A percentile compares a stretch with the other conserved stretches of the same genome.
phyloP scores from a whole-genome alignment of 2,113 vertebrate genomes.

The Oenanthe oenanthe region DNA sequence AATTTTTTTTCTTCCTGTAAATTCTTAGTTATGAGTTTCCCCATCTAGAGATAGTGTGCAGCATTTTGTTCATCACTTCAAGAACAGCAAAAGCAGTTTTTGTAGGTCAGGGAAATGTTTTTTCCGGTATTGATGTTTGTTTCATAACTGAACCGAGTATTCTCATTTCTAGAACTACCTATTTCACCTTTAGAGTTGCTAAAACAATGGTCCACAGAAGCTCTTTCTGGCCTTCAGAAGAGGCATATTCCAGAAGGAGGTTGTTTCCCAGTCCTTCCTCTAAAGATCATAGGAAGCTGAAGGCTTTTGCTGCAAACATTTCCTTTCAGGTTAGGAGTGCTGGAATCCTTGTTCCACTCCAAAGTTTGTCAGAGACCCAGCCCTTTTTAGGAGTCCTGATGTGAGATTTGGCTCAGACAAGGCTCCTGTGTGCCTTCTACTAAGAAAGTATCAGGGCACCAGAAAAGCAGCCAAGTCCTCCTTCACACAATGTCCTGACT shows the following conservation, averaged over 20 bases:
- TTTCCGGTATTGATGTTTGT: background rate
- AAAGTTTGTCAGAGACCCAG: background rate
- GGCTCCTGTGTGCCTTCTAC: background rate
- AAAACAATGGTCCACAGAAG: background rate
- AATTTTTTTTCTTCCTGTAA: background rate
- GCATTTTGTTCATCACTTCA: background rate
- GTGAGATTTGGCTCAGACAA: background rate
- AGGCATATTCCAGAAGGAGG: background rate
- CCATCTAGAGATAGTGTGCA: background rate
- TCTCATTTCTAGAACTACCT: background rate
- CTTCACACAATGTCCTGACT: background rate
- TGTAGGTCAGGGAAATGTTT: background rate
- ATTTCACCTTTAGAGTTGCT: background rate
- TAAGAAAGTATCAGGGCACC: background rate
- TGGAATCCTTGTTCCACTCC: background rate
- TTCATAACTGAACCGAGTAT: background rate
- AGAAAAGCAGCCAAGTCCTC: constrained; percentile 18
- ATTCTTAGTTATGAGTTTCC: background rate
- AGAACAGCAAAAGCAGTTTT: background rate
- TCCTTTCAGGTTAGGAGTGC: background rate
- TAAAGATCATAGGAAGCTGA: background rate
- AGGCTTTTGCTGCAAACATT: background rate
- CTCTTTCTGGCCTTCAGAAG: background rate
- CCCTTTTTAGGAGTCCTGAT: background rate
- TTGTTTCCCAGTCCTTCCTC: background rate